A percentile compares a stretch with the other conserved stretches of the same genome.
These are phyloP conservation scores for Drosophila sordidula DNA, from an alignment of 2,888 invertebrate genomes.

Conservation along the genomic window DNA sequence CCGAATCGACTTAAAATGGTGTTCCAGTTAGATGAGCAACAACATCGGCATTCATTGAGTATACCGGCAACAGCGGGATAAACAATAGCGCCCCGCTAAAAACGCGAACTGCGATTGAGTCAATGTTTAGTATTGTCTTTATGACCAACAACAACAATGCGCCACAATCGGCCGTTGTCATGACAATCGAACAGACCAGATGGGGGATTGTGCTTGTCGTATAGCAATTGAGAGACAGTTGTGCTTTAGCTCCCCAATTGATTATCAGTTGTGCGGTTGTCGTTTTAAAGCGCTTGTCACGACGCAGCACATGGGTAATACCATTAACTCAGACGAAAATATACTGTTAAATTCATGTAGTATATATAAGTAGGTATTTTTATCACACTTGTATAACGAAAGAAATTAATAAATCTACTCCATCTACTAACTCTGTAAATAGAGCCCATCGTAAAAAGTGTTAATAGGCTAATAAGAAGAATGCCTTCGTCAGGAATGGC, in stretches of 20 bases:
- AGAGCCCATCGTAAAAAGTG: background rate
- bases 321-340: background rate
- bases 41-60: slow-evolving; percentile 54
- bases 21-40: slow-evolving; percentile 77
- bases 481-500: slow-evolving; percentile 27
- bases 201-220: slow-evolving; percentile 18
- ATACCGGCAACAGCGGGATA: slow-evolving; percentile 30
- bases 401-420: background rate
- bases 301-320: slow-evolving; percentile 18
- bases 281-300: slow-evolving; percentile 18
- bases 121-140: slow-evolving; percentile 58
- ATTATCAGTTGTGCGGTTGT: slow-evolving; percentile 58
- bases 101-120: slow-evolving; percentile 40
- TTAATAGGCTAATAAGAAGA: slow-evolving; percentile 15
- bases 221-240: slow-evolving; percentile 21
- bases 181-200: slow-evolving; percentile 49
- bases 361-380: slow-evolving; percentile 9
- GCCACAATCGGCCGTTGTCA: slow-evolving; percentile 58
- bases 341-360: slow-evolving; percentile 1
- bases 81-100: slow-evolving; percentile 51
- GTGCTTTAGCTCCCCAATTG: slow-evolving; percentile 39
- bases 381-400: slow-evolving; percentile 12
- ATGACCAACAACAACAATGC: slow-evolving; percentile 37
- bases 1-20: slow-evolving; percentile 49
- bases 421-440: background rate